These are phyloP conservation scores for Frieseomelitta varia DNA, from an alignment of 1,140 invertebrate species.

Conservation along the genomic window DNA sequence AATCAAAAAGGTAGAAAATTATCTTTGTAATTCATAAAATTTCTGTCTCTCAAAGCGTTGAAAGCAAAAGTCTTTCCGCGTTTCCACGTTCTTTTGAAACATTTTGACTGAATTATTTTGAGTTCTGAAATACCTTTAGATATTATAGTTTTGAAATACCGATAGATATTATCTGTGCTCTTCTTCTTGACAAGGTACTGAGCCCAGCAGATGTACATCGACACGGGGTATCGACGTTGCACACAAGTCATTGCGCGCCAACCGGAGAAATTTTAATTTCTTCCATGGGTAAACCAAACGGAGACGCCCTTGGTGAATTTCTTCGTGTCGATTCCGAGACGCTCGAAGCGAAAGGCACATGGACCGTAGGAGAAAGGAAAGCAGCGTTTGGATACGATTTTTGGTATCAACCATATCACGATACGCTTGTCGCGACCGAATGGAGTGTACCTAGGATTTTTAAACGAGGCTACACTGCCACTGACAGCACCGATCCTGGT, in stretches of 20 bases:
- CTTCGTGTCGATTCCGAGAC: slow-evolving; percentile 93
- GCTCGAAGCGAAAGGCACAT: slow-evolving; percentile 89
- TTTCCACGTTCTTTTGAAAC: not conserved
- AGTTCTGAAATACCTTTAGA: too few species aligned
- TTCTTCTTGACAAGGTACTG: slow-evolving; percentile 83
- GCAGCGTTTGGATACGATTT: slow-evolving; percentile 92
- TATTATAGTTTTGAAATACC: too few species aligned
- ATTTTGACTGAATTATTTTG: not conserved
- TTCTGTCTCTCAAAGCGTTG: too few species aligned
- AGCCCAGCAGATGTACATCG: slow-evolving; percentile 89
- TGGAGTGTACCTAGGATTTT: slow-evolving; percentile 95
- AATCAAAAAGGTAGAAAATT: slow-evolving; percentile 84
- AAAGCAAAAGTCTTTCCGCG: too few species aligned
- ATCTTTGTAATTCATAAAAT: too few species aligned
- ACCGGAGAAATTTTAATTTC: slow-evolving; percentile 97
- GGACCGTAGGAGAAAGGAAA: slow-evolving; percentile 84
- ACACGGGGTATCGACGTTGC: slow-evolving; percentile 90
- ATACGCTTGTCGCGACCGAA: slow-evolving; percentile 94
- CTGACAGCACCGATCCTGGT: slow-evolving; percentile 68
- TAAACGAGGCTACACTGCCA: slow-evolving; percentile 80
- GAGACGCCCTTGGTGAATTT: slow-evolving; percentile 93
- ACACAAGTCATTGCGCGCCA: slow-evolving; percentile 96
- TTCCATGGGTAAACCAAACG: slow-evolving; percentile 91
- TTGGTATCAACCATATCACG: slow-evolving; percentile 98
- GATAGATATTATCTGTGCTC: not conserved